Evolutionary conservation across 2,888 invertebrate genomes (phyloP), one percentile per base, ranked within the genome.

Genomic region (Xanthostigma xanthostigma): DNA sequence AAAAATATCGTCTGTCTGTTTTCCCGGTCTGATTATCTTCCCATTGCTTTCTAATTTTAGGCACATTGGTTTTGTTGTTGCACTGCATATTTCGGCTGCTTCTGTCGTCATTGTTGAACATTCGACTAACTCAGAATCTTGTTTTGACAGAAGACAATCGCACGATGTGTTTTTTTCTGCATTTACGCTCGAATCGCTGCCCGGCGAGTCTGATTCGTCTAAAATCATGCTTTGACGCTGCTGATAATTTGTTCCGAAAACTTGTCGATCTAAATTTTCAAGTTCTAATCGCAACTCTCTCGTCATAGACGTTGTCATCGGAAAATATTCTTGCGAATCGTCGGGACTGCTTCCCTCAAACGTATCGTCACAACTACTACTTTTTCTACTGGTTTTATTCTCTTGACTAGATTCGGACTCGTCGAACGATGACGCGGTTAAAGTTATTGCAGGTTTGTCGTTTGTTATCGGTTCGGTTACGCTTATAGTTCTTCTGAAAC

Each of bases 301-400:
- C 1, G 89, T 89, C 71, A 89, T 85, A 3, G 89, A 86, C 5
- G 87, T 89, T 1, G 87, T 86, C 81, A 91, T 84, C 3, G 89
- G 88, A 60, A 84, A 85, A 62, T 88, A 89, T 60, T 84, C 84
- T 56, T 85, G 82, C 2, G 83, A 81, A 63, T 88, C 86, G 56
- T 87, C 86, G 0, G 85, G 84, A 53, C 86, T 86, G 56, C 76
- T 78, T 44, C 78, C 77, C 50, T 78, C 77, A 53, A 74, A 65
- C 1, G 65, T 64, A 52, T 66, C 61, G 44, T 64, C 60, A 51
- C 49, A 39, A 55, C 60, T 56, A 57, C 60, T 59, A 46, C 59
- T 61, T 43, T 62, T 64, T 5, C 62, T 62, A 2, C 64, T 64
- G 40, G 49, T 49, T 51, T 59, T 55, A 56, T 55, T 64, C 62